Evolutionary conservation across 2,797 vertebrate species (phyloP).

Genomic region (Aeoliscus strigatus): DNA sequence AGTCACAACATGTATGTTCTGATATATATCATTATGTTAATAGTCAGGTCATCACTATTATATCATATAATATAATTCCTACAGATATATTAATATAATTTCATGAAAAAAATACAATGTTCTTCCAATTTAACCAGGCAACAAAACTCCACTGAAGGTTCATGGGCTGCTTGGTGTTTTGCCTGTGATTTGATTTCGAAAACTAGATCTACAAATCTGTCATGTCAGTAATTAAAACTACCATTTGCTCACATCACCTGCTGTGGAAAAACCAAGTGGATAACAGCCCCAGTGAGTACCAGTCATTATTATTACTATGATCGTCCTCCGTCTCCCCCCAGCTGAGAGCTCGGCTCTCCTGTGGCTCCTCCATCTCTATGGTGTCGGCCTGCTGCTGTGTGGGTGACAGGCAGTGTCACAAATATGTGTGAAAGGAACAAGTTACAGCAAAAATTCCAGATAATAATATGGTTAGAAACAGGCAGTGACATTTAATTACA

Average conservation of each 20-base stretch:
- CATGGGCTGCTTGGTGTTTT: too few relatives aligned
- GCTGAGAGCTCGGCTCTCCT: conserved; percentile 41
- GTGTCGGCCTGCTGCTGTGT: conserved; percentile 27
- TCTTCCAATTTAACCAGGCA: too few relatives aligned
- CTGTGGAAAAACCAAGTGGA: conserved; percentile 46
- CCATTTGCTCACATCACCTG: conserved; percentile 43
- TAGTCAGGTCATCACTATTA: too few relatives aligned
- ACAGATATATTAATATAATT: too few relatives aligned
- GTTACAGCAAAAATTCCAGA: too few relatives aligned
- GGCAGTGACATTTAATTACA: too few relatives aligned
- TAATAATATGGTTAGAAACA: too few relatives aligned
- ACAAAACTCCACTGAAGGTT: too few relatives aligned
- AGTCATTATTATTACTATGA: conserved; percentile 54
- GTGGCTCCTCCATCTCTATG: conserved; percentile 44
- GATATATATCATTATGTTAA: too few relatives aligned
- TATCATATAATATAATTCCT: too few relatives aligned
- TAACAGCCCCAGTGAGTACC: conserved; percentile 53
- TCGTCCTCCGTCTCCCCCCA: conserved; percentile 39
- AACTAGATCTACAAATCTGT: conserved; percentile 4
- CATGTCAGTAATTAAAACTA: conserved; percentile 35
- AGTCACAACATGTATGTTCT: too few relatives aligned
- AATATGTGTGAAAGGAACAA: not conserved
- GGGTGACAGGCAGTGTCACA: conserved; percentile 19
- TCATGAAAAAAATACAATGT: too few relatives aligned
- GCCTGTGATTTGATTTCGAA: not conserved